A percentile compares a stretch with the other conserved stretches of the same genome.
Conservation (phyloP, 2,888 invertebrate species). For the Tenthredo distinguenda region DNA sequence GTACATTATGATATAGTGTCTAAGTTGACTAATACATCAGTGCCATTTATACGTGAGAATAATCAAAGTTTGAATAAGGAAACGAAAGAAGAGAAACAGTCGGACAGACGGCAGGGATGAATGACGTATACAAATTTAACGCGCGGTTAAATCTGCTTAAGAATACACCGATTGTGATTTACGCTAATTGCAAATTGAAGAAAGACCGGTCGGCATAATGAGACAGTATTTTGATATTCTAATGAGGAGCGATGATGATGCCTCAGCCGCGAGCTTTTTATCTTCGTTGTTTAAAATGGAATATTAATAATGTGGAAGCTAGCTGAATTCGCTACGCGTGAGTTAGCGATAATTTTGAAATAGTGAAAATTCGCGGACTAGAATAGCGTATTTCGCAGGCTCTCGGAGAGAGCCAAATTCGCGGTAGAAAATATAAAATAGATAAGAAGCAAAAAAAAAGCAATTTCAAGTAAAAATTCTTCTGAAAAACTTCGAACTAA, state of each 20-base stretch:
- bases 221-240: conserved; percentile 23
- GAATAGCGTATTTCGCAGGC: not conserved
- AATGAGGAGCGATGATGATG: conserved; percentile 35
- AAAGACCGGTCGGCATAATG: not conserved
- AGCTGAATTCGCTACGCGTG: not conserved
- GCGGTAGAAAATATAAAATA: not conserved
- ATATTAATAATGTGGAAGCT: not conserved
- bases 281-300: not conserved
- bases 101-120: not conserved
- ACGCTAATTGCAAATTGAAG: not conserved
- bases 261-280: not conserved
- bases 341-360: not conserved
- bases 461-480: not conserved
- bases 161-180: conserved; percentile 16
- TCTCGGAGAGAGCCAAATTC: not conserved
- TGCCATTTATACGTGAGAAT: not conserved
- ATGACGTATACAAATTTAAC: not conserved
- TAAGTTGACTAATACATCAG: not conserved
- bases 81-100: not conserved
- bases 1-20: not conserved
- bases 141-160: not conserved
- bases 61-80: not conserved
- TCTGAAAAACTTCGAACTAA: not conserved
- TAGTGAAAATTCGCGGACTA: not conserved
- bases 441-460: not conserved